These are phyloP conservation scores for Corythoichthys haematopterus DNA, from an alignment of 2,113 vertebrate genomes.

Conservation along the genomic window DNA sequence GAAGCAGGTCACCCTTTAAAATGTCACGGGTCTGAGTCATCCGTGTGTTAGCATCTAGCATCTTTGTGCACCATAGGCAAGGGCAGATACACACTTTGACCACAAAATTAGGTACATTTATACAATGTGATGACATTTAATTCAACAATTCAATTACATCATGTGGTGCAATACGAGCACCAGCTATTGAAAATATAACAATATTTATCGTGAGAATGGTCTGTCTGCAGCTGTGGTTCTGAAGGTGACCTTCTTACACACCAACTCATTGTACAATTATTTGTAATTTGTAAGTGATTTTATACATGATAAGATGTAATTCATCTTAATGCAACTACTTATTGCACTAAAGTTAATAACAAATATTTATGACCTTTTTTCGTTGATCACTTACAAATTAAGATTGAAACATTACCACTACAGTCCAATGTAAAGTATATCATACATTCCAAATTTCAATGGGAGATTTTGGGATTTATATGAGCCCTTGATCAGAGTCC, in stretches of 20 bases:
- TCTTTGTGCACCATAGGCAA: background rate
- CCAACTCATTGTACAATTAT: background rate
- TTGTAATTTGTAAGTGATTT: background rate
- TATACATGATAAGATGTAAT: background rate
- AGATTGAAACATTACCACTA: background rate
- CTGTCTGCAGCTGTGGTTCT: too few relatives aligned
- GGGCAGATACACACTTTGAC: background rate
- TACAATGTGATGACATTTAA: background rate
- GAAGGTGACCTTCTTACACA: background rate
- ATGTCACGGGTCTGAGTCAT: conserved; percentile 1
- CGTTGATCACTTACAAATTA: background rate
- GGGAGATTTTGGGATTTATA: too few relatives aligned
- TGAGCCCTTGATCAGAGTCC: too few relatives aligned
- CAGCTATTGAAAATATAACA: too few relatives aligned
- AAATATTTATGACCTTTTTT: background rate
- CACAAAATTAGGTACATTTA: background rate
- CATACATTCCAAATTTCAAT: background rate
- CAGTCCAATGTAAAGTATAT: background rate
- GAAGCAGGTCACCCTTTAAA: conserved; percentile 30
- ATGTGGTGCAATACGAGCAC: too few relatives aligned
- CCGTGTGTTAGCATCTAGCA: background rate
- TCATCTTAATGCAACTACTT: background rate
- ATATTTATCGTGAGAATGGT: too few relatives aligned
- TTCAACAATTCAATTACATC: background rate
- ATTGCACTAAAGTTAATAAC: background rate